Base-by-base conservation (phyloP, 2,113 vertebrate genomes). In the Deroptyus accipitrinus region DNA sequence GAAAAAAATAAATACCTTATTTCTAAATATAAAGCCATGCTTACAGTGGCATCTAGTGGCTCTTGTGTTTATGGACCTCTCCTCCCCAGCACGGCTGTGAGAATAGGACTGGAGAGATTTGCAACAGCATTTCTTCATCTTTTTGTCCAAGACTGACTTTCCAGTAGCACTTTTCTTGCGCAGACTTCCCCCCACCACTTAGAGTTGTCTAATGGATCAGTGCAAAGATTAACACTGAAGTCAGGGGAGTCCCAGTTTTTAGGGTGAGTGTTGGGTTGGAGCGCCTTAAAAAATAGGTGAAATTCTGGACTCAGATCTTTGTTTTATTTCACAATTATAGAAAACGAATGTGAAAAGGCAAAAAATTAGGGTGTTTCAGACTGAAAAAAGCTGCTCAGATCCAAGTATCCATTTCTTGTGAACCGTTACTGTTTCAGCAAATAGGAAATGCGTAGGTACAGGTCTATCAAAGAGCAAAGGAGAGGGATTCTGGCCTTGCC, bases 21-120 rank as follows among this genome's bases (percentile, higher is more conserved):
- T 57, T 64, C 39, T 52, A 54, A 33, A 57, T 37, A 78, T 15
- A 97, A 98, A 92, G 30, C 76, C 78, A 73, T 97, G 96, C 96
- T 91, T 96, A 80, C 19, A 97, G 95, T 97, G 98, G 83, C 98
- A 98, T 96, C 98, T 97, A 95, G 97, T 97, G 98, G 97, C 46
- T 42, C 1, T 17, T 63, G 14, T 28, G 44, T 39, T 86, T 66
- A 59, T 25, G 41, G 63, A 80, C 31, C 4, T 24, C 62, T 86
- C 31, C 22, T 59, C 5, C 39, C 6, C 31, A 52, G 10, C 18
- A 23, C 1, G 0, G 16, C 13, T 51, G 27, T 1, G 0, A 41
- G 20, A 1, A 0, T 5, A 49, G 41, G 18, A 44, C 11, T 0
- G 28, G 13, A 49, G 9, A 44, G 15, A 1, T 59, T 30, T 59